Base-by-base conservation (phyloP, 2,888 invertebrate genomes). In the Hofmannophila pseudospretella region DNA sequence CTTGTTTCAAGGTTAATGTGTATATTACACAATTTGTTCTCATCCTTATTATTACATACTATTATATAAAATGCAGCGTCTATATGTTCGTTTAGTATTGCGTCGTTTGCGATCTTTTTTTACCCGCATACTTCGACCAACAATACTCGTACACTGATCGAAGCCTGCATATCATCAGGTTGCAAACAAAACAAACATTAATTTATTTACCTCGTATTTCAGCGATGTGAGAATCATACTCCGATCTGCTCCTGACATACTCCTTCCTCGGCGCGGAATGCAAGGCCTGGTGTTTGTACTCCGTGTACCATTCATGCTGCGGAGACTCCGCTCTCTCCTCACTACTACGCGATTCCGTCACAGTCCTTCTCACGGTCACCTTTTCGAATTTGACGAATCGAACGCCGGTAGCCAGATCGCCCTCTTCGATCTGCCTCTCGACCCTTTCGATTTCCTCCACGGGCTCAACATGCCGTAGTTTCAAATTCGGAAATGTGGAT, bases 121-220 rank as follows among this genome's bases (percentile, higher is more conserved):
- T n/a, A n/a, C n/a, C n/a, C n/a, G n/a, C n/a, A n/a, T n/a, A n/a
- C n/a, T n/a, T n/a, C n/a, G n/a, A n/a, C n/a, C n/a, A n/a, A n/a
- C n/a, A n/a, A n/a, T n/a, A n/a, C n/a, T n/a, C n/a, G n/a, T n/a
- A n/a, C n/a, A n/a, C n/a, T n/a, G n/a, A n/a, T n/a, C n/a, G n/a
- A n/a, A n/a, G n/a, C n/a, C n/a, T n/a, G n/a, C n/a, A n/a, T n/a
- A n/a, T n/a, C n/a, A n/a, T n/a, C n/a, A n/a, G n/a, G n/a, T n/a
- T n/a, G n/a, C n/a, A n/a, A n/a, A n/a, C n/a, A n/a, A n/a, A n/a
- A n/a, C n/a, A n/a, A n/a, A n/a, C n/a, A n/a, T n/a, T n/a, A n/a
- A n/a, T n/a, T n/a, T n/a, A n/a, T n/a, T 87, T 90, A 95, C 95
- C 94, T 94, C 93, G 90, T 68, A 94, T 94, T 81, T 93, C 91